Conservation (phyloP, 92 coral and sea anemone species). For the Bergia sp. region DNA sequence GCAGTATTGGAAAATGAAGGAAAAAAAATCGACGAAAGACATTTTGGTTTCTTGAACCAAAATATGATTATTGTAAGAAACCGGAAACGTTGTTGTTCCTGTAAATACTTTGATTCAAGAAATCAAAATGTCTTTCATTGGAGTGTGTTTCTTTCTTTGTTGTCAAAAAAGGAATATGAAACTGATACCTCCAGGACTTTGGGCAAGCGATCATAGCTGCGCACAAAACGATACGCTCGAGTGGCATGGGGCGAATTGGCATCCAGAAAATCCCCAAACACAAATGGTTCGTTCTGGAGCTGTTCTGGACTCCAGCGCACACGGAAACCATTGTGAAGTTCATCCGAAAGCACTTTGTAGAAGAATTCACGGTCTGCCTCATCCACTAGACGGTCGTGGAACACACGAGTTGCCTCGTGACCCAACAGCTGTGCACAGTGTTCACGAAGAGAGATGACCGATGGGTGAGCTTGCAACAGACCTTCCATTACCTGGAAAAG, state of each 20-base stretch:
- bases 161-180: no score
- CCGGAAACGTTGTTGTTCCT: no score
- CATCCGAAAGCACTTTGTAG: conserved; percentile 69
- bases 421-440: conserved; percentile 82
- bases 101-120: no score
- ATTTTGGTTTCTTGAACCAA: no score
- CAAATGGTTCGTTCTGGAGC: conserved; percentile 68
- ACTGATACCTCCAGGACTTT: conserved; percentile 79
- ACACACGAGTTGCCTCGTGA: conserved; percentile 94
- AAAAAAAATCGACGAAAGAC: no score
- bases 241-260: conserved; percentile 62
- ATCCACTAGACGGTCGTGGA: conserved; percentile 92
- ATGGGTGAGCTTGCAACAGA: conserved; percentile 87
- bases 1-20: no score
- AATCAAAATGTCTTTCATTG: no score
- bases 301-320: conserved; percentile 66
- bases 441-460: conserved; percentile 78
- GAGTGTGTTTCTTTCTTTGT: no score
- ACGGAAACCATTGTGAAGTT: conserved; percentile 73
- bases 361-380: conserved; percentile 88
- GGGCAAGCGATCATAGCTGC: conserved; percentile 74
- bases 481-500: conserved; percentile 84
- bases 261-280: conserved; percentile 93
- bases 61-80: no score
- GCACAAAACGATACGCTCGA: conserved; percentile 73